Evolutionary conservation across 2,113 vertebrate species (phyloP).

Genomic region (Cyprinodon tularosa): DNA sequence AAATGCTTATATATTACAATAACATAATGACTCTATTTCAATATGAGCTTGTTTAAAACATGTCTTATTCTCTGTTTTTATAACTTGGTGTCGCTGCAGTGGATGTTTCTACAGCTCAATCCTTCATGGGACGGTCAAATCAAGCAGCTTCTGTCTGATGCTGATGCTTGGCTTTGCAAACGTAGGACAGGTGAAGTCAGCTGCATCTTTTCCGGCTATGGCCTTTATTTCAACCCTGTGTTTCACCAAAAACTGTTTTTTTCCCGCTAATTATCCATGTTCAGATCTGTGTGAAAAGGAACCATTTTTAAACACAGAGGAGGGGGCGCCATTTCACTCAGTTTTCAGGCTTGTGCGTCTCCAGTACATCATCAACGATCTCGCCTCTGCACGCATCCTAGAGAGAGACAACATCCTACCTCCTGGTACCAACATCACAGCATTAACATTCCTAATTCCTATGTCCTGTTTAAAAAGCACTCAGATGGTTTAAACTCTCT

Average conservation of each 20-base stretch:
- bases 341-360: slow-evolving; percentile 89
- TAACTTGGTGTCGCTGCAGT: slow-evolving; percentile 74
- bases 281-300: slow-evolving; percentile 83
- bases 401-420: slow-evolving; percentile 91
- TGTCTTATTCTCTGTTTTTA: background rate
- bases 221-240: background rate
- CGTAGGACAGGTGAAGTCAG: slow-evolving; percentile 82
- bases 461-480: background rate
- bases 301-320: slow-evolving; percentile 88
- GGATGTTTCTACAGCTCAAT: slow-evolving; percentile 98
- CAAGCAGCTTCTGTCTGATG: slow-evolving; percentile 90
- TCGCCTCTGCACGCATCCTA: slow-evolving; percentile 91
- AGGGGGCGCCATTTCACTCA: slow-evolving; percentile 80
- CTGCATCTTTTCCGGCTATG: background rate
- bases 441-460: background rate
- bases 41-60: background rate
- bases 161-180: slow-evolving; percentile 94
- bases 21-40: background rate
- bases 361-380: slow-evolving; percentile 96
- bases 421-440: slow-evolving; percentile 78
- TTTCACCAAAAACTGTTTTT: background rate
- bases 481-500: too few relatives aligned
- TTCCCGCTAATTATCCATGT: background rate
- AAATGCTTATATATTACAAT: background rate
- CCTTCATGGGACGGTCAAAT: slow-evolving; percentile 92